phyloP scores from a whole-genome alignment of 2,797 vertebrate species.

The Phaenicophaeus curvirostris region DNA sequence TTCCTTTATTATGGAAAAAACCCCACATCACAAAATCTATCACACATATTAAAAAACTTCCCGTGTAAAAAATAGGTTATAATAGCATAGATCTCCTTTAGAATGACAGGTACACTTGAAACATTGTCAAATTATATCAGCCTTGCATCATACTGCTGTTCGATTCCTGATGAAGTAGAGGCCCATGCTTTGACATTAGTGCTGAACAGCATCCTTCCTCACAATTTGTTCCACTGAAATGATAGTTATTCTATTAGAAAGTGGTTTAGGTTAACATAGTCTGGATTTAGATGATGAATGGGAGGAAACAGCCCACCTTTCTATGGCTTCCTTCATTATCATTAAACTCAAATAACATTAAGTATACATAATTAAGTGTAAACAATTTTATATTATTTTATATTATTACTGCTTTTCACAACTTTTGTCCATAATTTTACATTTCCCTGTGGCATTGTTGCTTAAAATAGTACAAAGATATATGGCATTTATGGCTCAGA shows the following conservation, averaged over 20 bases:
- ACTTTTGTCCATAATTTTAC: background rate
- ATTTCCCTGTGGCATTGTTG: background rate
- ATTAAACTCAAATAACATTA: background rate
- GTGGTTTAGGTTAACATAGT: background rate
- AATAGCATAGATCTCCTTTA: background rate
- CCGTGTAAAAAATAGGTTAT: background rate
- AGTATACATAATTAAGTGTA: background rate
- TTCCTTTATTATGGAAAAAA: background rate
- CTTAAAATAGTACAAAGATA: slow-evolving; percentile 64
- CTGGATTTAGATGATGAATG: background rate
- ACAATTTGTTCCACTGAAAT: background rate
- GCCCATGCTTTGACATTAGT: background rate
- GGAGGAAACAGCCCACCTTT: background rate
- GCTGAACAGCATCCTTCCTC: background rate
- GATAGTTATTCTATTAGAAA: background rate
- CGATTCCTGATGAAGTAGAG: background rate
- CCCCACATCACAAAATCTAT: background rate
- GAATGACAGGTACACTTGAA: background rate
- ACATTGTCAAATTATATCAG: background rate
- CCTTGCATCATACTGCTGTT: background rate
- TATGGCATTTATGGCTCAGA: slow-evolving; percentile 56
- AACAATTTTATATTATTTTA: background rate
- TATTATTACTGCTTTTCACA: slow-evolving; percentile 13
- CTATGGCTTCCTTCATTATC: background rate
- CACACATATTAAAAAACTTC: background rate